Evolutionary conservation across 2,888 invertebrate species (phyloP).

Genomic region (Alsophila aescularia): DNA sequence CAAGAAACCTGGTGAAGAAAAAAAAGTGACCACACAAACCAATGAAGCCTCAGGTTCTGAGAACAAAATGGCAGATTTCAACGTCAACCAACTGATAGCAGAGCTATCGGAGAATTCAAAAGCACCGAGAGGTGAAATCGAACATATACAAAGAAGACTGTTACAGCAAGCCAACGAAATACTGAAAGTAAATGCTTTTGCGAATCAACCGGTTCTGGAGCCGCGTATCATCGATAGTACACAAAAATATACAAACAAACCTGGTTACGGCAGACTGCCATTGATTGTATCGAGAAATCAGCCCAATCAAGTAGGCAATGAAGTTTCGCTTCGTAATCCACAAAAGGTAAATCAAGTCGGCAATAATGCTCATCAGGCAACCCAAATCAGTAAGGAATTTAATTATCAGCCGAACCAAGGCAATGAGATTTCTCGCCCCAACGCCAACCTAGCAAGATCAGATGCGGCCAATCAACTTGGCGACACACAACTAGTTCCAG

Average conservation of each 20-base stretch:
- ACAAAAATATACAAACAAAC: conserved; percentile 64
- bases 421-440: conserved; percentile 50
- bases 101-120: conserved; percentile 75
- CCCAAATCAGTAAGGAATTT: conserved; percentile 33
- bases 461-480: conserved; percentile 57
- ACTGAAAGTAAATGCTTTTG: conserved; percentile 78
- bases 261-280: conserved; percentile 69
- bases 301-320: conserved; percentile 18
- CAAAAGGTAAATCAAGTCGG: conserved; percentile 16
- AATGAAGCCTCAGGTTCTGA: conserved; percentile 42
- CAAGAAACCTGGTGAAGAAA: conserved; percentile 44
- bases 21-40: conserved; percentile 46
- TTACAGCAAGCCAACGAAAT: conserved; percentile 78
- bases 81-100: conserved; percentile 74
- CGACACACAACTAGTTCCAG: conserved; percentile 77
- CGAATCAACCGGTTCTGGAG: conserved; percentile 56
- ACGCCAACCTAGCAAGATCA: conserved; percentile 40
- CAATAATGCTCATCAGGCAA: conserved; percentile 25
- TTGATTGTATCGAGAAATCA: conserved; percentile 58
- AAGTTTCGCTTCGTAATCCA: conserved; percentile 9
- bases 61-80: conserved; percentile 66
- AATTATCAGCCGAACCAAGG: conserved; percentile 41
- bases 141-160: conserved; percentile 72
- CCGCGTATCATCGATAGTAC: conserved; percentile 66
- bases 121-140: conserved; percentile 75